Evolutionary conservation across 2,888 invertebrate species (phyloP).

Genomic region (Plebejus melissa): DNA sequence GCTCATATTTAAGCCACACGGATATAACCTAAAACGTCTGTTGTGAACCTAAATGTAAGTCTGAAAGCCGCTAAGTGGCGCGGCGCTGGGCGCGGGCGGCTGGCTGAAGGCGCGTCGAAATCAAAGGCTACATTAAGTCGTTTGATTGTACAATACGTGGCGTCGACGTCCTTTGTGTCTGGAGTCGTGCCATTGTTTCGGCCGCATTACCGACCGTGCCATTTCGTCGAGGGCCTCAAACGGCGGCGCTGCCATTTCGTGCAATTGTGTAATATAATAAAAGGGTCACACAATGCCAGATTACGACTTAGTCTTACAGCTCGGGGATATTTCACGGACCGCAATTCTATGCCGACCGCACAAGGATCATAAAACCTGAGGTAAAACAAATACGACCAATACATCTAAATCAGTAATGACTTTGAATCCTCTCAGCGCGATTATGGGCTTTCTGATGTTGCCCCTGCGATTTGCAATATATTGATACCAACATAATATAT

Average conservation of each 20-base stretch:
- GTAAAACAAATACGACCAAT: not conserved
- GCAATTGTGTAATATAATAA: constrained; percentile 29
- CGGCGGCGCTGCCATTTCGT: constrained; percentile 31
- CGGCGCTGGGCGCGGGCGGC: not conserved
- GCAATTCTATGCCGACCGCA: not conserved
- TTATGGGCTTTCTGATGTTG: not conserved
- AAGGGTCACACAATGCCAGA: constrained; percentile 31
- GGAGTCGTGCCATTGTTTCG: constrained; percentile 66
- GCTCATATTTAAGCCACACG: not conserved
- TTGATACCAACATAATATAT: not conserved
- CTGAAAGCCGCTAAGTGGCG: constrained; percentile 1
- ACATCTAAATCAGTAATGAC: not conserved
- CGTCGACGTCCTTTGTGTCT: constrained; percentile 59
- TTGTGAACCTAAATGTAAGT: not conserved
- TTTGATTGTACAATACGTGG: constrained; percentile 37
- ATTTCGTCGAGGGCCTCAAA: constrained; percentile 49
- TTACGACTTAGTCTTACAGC: constrained; percentile 16
- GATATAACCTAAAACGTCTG: not conserved
- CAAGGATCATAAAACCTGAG: not conserved
- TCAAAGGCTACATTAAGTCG: constrained; percentile 39
- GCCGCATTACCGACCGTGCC: constrained; percentile 70
- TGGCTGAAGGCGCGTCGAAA: constrained; percentile 30
- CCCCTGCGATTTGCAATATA: not conserved
- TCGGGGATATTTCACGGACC: not conserved
- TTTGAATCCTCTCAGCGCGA: not conserved